Conservation (phyloP, 2,797 vertebrate species). For the Rhabdophis nuchalis region DNA sequence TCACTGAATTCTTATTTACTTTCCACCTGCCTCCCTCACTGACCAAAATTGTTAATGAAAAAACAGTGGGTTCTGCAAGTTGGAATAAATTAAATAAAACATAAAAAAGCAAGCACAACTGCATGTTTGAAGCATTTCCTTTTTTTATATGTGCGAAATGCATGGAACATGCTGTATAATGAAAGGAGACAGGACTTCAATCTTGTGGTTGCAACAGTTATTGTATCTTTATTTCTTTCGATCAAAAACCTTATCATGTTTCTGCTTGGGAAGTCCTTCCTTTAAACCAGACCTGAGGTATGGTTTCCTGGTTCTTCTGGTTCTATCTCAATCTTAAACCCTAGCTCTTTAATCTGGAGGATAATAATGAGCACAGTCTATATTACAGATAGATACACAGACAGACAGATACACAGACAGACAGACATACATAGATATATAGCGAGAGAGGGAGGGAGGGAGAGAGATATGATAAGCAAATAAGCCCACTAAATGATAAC, state of each 20-base stretch:
- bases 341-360: not conserved
- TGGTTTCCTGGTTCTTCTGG: not conserved
- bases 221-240: not conserved
- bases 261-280: not conserved
- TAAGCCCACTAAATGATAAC: not conserved
- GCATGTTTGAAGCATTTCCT: not conserved
- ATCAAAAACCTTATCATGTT: not conserved
- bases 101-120: not conserved
- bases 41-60: not conserved
- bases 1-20: not conserved
- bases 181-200: not conserved
- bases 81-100: not conserved
- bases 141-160: not conserved
- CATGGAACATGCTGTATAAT: not conserved
- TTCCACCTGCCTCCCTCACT: not conserved
- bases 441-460: too few species aligned
- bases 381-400: too few species aligned
- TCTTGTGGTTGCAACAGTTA: not conserved
- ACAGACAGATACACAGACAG: too few species aligned
- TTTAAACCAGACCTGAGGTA: not conserved
- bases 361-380: not conserved
- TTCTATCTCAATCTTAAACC: not conserved
- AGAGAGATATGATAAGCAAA: too few species aligned
- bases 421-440: not conserved
- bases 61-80: not conserved